phyloP scores from a whole-genome alignment of 2,113 vertebrate species.

The Corythornis cristatus region DNA sequence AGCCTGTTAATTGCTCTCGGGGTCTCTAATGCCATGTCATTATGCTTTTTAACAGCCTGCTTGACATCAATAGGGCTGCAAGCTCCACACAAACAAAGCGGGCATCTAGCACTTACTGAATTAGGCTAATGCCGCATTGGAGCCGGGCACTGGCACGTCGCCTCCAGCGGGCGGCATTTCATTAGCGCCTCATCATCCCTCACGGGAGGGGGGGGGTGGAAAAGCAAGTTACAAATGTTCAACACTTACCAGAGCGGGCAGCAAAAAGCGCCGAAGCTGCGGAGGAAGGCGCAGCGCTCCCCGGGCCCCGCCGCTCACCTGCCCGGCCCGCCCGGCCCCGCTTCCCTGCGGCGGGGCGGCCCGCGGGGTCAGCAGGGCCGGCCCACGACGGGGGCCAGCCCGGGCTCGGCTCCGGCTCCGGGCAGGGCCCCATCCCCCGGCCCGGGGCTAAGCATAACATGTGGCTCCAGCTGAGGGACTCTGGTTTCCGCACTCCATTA shows the following conservation, averaged over 20 bases:
- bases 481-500: neutral
- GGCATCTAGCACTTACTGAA: conserved; percentile 79
- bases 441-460: neutral
- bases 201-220: neutral
- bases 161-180: conserved; percentile 62
- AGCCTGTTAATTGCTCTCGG: conserved; percentile 93
- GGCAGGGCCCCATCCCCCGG: neutral
- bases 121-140: conserved; percentile 58
- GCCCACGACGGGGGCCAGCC: neutral
- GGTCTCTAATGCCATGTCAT: conserved; percentile 88
- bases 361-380: neutral
- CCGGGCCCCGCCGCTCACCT: neutral
- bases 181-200: conserved; percentile 60
- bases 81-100: conserved; percentile 82
- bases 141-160: conserved; percentile 64
- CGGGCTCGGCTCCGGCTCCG: neutral
- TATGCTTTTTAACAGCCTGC: conserved; percentile 83
- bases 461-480: conserved; percentile 20
- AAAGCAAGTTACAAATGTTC: neutral
- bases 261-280: neutral
- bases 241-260: neutral
- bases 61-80: conserved; percentile 84
- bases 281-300: neutral
- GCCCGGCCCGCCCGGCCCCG: neutral
- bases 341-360: neutral